These are phyloP conservation scores for Hassar affinis DNA, from an alignment of 2,113 vertebrate genomes.

Conservation along the genomic window DNA sequence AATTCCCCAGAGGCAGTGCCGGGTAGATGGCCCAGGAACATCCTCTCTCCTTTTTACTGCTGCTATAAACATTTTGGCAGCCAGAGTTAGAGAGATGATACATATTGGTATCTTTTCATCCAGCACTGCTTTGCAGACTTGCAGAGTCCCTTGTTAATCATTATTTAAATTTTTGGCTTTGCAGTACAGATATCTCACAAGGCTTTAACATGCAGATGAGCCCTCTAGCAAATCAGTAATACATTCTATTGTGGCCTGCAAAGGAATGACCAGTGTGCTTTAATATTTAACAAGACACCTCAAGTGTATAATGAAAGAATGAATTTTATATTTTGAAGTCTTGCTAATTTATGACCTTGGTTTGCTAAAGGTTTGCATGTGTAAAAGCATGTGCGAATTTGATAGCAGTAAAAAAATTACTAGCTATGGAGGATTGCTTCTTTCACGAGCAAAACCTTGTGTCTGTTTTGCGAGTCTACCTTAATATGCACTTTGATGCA, in stretches of 20 bases:
- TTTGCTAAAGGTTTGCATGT: not conserved
- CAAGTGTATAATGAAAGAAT: too few species aligned
- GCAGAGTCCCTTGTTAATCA: not conserved
- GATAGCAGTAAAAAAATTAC: not conserved
- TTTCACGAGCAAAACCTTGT: not conserved
- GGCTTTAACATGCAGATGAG: not conserved
- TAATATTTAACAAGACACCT: not conserved
- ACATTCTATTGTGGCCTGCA: not conserved
- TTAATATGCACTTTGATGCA: not conserved
- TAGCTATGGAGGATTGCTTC: not conserved
- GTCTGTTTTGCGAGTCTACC: not conserved
- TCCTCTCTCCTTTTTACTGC: constrained; percentile 40
- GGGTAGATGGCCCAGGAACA: constrained; percentile 30
- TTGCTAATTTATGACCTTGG: not conserved
- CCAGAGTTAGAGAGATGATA: constrained; percentile 21
- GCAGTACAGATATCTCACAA: not conserved
- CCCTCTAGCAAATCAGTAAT: not conserved
- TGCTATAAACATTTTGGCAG: constrained; percentile 47
- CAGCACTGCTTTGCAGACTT: not conserved
- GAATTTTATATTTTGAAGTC: not conserved
- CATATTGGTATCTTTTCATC: constrained; percentile 29
- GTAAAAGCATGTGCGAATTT: too few species aligned
- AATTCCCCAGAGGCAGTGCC: constrained; percentile 38
- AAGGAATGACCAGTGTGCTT: not conserved
- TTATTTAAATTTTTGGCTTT: constrained; percentile 1